These are phyloP conservation scores for Eupleurogrammus muticus DNA, from an alignment of 2,797 vertebrate species.

Conservation along the genomic window DNA sequence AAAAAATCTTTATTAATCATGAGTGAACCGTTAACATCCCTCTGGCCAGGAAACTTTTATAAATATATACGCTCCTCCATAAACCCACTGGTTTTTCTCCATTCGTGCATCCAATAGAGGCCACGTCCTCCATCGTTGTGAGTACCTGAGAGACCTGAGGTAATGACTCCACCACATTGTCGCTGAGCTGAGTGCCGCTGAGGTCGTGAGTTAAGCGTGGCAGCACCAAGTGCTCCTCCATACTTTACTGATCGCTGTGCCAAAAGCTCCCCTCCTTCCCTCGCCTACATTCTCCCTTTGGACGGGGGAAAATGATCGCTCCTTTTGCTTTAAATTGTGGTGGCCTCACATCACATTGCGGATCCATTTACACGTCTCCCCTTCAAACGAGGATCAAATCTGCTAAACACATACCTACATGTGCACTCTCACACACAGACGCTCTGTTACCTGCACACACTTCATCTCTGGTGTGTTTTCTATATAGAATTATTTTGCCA, in stretches of 20 bases:
- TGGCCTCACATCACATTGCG: slow-evolving; percentile 46
- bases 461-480: slow-evolving; percentile 12
- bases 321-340: slow-evolving; percentile 58
- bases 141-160: slow-evolving; percentile 59
- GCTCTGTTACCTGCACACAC: neutral
- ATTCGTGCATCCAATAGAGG: slow-evolving; percentile 37
- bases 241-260: slow-evolving; percentile 54
- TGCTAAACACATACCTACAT: slow-evolving; percentile 6
- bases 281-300: slow-evolving; percentile 67
- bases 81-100: slow-evolving; percentile 24
- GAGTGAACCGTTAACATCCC: slow-evolving; percentile 21
- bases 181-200: slow-evolving; percentile 45
- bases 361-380: slow-evolving; percentile 41
- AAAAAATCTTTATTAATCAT: slow-evolving; percentile 12
- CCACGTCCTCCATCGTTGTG: slow-evolving; percentile 32
- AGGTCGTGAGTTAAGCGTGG: slow-evolving; percentile 46
- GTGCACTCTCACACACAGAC: neutral
- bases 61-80: slow-evolving; percentile 20
- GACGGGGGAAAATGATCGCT: slow-evolving; percentile 65
- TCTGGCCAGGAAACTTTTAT: neutral
- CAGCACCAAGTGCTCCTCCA: slow-evolving; percentile 72
- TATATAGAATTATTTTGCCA: slow-evolving; percentile 62
- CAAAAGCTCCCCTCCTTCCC: slow-evolving; percentile 63
- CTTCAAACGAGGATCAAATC: slow-evolving; percentile 28
- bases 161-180: slow-evolving; percentile 82